Evolutionary conservation across 2,113 vertebrate species (phyloP).

Genomic region (Phylloscopus trochiloides): DNA sequence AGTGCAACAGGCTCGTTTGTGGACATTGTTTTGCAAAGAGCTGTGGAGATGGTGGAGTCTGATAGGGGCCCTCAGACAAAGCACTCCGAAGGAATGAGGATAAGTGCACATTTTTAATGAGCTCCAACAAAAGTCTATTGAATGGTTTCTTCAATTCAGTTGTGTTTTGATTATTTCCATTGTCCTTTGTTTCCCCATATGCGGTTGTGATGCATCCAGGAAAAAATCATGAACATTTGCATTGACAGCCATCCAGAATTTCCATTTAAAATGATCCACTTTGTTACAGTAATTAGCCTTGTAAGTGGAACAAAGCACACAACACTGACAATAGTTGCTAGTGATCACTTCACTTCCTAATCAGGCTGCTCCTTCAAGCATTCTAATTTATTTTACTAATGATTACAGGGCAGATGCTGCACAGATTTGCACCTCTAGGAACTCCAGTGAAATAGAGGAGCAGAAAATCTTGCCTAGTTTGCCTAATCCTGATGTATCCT

Average conservation of each 20-base stretch:
- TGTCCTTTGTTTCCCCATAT: slow-evolving; percentile 30
- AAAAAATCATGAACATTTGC: slow-evolving; percentile 21
- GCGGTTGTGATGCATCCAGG: background rate
- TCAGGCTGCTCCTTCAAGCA: slow-evolving; percentile 60
- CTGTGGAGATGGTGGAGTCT: background rate
- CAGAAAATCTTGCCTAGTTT: background rate
- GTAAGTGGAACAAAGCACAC: slow-evolving; percentile 69
- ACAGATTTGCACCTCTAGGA: slow-evolving; percentile 42
- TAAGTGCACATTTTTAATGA: slow-evolving; percentile 20
- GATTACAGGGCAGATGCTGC: slow-evolving; percentile 51
- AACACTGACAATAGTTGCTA: slow-evolving; percentile 65
- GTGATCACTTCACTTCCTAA: slow-evolving; percentile 66
- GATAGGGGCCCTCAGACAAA: slow-evolving; percentile 11
- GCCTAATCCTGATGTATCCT: background rate
- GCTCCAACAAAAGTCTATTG: slow-evolving; percentile 19
- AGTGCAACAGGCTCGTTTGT: background rate
- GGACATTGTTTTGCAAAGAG: background rate
- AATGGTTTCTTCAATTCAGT: slow-evolving; percentile 31
- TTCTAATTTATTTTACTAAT: slow-evolving; percentile 66
- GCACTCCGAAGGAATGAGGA: background rate
- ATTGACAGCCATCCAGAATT: slow-evolving; percentile 52
- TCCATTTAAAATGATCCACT: slow-evolving; percentile 66
- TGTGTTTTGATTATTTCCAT: slow-evolving; percentile 44
- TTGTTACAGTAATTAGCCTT: slow-evolving; percentile 68
- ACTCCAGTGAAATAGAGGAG: background rate